A percentile compares a stretch with the other conserved stretches of the same genome.
Evolutionary conservation across 2,888 invertebrate species (phyloP).

Genomic region (Caenorhabditis parvicauda): DNA sequence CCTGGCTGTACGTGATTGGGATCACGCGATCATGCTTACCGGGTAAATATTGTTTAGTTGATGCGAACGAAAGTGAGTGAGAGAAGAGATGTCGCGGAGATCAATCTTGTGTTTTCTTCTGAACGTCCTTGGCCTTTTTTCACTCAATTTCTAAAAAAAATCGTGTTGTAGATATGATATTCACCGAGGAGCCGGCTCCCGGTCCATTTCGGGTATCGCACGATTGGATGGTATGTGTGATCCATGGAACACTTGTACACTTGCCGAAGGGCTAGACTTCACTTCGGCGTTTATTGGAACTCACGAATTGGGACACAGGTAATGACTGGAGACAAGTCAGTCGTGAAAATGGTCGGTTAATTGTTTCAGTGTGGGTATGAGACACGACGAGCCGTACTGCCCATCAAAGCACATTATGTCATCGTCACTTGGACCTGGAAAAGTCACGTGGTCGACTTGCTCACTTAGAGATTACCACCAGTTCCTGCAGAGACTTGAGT

Average conservation of each 20-base stretch:
- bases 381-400: slow-evolving; percentile 63
- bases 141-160: background rate
- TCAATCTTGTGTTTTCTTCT: slow-evolving; percentile 8
- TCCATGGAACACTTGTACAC: slow-evolving; percentile 61
- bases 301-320: slow-evolving; percentile 61
- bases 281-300: slow-evolving; percentile 62
- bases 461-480: slow-evolving; percentile 60
- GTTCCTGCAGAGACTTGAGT: slow-evolving; percentile 60
- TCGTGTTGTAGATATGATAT: slow-evolving; percentile 49
- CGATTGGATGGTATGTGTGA: slow-evolving; percentile 62
- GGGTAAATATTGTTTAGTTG: too few species aligned
- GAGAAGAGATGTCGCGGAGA: slow-evolving; percentile 9
- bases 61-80: slow-evolving; percentile 5
- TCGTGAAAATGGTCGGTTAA: background rate
- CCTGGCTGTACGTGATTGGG: slow-evolving; percentile 60
- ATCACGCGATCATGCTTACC: slow-evolving; percentile 62
- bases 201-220: slow-evolving; percentile 62
- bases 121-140: slow-evolving; percentile 3
- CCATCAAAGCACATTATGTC: slow-evolving; percentile 60
- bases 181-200: slow-evolving; percentile 58
- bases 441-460: slow-evolving; percentile 62
- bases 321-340: slow-evolving; percentile 1
- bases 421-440: slow-evolving; percentile 61
- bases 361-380: slow-evolving; percentile 57
- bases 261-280: slow-evolving; percentile 62